Conservation (phyloP, 2,888 invertebrate species). For the Acleris sparsana region DNA sequence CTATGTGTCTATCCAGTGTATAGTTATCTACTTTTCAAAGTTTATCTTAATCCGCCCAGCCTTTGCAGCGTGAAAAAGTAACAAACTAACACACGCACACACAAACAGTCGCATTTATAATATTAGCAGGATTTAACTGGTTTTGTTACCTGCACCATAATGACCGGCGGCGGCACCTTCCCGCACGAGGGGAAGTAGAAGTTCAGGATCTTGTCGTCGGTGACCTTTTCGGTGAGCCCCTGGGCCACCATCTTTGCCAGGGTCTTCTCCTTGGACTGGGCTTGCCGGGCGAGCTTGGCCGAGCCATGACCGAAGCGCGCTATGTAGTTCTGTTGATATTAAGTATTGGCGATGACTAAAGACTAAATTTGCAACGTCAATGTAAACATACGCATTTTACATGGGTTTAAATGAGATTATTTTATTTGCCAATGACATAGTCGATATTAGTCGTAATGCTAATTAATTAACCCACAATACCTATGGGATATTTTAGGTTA, state of each 20-base stretch:
- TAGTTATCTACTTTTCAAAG: no score
- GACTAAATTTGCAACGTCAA: neutral
- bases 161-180: conserved; percentile 98
- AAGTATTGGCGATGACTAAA: no score
- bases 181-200: conserved; percentile 99
- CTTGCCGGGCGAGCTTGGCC: conserved; percentile 98
- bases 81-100: no score
- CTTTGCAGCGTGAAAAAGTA: no score
- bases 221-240: conserved; percentile 97
- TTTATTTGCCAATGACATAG: neutral
- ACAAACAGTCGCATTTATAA: no score
- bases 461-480: no score
- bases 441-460: neutral
- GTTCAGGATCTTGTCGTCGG: conserved; percentile 94
- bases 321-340: conserved; percentile 91
- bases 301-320: conserved; percentile 99
- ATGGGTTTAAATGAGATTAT: no score
- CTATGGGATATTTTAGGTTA: no score
- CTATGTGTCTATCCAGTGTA: no score
- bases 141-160: conserved; percentile 94
- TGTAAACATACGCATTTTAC: no score
- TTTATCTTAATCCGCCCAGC: no score
- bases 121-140: no score
- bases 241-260: conserved; percentile 99
- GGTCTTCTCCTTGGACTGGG: conserved; percentile 99